Percentiles rank a stretch among this genome's conserved stretches.
These are phyloP conservation scores for Cydia fagiglandana DNA, from an alignment of 1,140 invertebrate genomes.

Conservation along the genomic window DNA sequence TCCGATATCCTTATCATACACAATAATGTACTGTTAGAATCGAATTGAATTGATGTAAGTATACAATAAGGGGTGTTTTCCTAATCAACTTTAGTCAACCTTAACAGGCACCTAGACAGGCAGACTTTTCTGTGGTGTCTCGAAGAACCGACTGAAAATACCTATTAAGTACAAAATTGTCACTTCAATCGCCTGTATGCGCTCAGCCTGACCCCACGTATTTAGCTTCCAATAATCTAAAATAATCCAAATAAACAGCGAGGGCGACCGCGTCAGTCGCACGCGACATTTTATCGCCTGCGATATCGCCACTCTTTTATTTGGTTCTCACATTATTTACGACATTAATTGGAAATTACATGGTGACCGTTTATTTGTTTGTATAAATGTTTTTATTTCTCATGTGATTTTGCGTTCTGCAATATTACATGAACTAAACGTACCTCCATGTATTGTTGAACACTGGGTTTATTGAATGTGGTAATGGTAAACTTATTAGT, in stretches of 20 bases:
- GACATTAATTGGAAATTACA: slow-evolving; percentile 27
- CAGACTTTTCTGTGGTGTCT: no score
- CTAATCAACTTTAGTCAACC: no score
- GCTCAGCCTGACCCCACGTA: background rate
- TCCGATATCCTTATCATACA: no score
- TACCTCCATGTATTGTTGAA: no score
- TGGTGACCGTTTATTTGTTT: slow-evolving; percentile 36
- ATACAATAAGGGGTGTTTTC: no score
- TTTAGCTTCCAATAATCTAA: slow-evolving; percentile 46
- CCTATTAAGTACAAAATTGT: background rate
- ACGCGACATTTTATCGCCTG: slow-evolving; percentile 65
- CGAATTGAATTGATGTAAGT: no score
- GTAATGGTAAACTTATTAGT: no score
- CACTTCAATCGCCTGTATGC: background rate
- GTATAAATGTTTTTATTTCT: slow-evolving; percentile 18
- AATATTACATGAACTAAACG: background rate
- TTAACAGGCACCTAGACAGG: no score
- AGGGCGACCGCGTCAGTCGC: slow-evolving; percentile 49
- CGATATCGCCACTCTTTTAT: slow-evolving; percentile 47
- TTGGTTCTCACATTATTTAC: slow-evolving; percentile 29
- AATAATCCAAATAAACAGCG: slow-evolving; percentile 47
- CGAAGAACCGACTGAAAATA: background rate
- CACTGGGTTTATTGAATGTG: no score
- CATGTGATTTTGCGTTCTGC: background rate
- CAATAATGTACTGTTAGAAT: no score